A percentile compares a stretch with the other conserved stretches of the same genome.
These are phyloP conservation scores for Molossus alvarezi DNA, from an alignment of 2,797 vertebrate species.

Conservation along the genomic window DNA sequence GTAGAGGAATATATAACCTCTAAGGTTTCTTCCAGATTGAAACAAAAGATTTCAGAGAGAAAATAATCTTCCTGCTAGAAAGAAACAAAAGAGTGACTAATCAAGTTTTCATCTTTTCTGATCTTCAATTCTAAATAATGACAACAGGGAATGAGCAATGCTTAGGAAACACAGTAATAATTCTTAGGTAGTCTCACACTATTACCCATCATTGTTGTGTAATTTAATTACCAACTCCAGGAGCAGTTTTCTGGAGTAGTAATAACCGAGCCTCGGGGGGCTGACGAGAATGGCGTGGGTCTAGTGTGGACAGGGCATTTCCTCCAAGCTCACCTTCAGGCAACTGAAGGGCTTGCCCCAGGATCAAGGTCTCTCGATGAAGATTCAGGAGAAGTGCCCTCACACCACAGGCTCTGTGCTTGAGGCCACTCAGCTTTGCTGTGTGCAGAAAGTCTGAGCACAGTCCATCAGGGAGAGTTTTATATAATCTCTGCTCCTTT, in stretches of 20 bases:
- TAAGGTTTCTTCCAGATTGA: constrained; percentile 6
- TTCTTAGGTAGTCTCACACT: not conserved
- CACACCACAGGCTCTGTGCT: not conserved
- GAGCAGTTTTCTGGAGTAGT: not conserved
- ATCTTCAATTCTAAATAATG: not conserved
- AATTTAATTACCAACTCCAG: not conserved
- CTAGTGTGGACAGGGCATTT: not conserved
- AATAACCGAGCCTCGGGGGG: not conserved
- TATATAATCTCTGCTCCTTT: not conserved
- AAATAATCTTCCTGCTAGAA: not conserved
- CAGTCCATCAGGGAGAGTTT: not conserved
- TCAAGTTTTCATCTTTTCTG: not conserved
- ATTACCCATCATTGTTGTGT: not conserved
- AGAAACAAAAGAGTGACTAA: not conserved
- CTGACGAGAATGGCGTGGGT: not conserved
- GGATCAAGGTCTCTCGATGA: not conserved
- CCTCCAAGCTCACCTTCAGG: not conserved
- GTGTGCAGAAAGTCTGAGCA: not conserved
- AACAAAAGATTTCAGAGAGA: not conserved
- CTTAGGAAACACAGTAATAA: not conserved
- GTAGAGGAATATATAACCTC: not conserved
- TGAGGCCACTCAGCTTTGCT: not conserved
- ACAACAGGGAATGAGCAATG: not conserved
- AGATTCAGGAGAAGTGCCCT: not conserved
- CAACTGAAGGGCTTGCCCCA: not conserved